phyloP scores from a whole-genome alignment of 2,888 invertebrate genomes.

The Halictus ligatus region DNA sequence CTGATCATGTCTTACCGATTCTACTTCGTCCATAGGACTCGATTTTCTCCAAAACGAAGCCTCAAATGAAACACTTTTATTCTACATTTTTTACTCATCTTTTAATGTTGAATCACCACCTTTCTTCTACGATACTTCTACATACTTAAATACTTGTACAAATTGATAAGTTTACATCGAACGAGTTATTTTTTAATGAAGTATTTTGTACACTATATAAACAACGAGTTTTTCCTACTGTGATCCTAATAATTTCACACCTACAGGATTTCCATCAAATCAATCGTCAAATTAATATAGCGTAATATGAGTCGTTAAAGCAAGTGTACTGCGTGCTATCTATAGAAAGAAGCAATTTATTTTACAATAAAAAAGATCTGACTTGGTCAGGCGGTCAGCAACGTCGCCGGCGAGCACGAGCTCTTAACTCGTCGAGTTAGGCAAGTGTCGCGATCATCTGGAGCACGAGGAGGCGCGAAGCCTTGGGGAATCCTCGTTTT shows the following conservation, averaged over 20 bases:
- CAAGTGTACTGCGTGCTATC: neutral
- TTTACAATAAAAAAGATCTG: neutral
- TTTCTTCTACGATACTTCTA: neutral
- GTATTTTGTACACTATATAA: neutral
- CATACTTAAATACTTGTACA: too few relatives aligned
- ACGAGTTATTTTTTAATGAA: neutral
- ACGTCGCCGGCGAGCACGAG: neutral
- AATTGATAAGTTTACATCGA: neutral
- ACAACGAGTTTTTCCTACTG: neutral
- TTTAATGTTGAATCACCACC: neutral
- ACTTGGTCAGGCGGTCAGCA: neutral
- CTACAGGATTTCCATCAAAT: too few relatives aligned
- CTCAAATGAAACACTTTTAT: neutral
- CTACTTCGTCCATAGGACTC: too few relatives aligned
- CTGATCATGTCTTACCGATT: too few relatives aligned
- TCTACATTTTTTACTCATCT: neutral
- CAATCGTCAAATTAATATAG: too few relatives aligned
- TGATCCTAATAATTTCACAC: neutral
- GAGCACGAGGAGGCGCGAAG: neutral
- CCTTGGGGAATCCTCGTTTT: neutral
- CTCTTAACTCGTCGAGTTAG: neutral
- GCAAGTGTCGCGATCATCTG: constrained; percentile 2
- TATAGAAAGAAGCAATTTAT: neutral
- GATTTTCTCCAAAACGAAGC: too few relatives aligned
- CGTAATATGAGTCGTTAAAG: too few relatives aligned